Evolutionary conservation across 1,140 invertebrate genomes (phyloP).

Genomic region (Aphelinus atriplicis): DNA sequence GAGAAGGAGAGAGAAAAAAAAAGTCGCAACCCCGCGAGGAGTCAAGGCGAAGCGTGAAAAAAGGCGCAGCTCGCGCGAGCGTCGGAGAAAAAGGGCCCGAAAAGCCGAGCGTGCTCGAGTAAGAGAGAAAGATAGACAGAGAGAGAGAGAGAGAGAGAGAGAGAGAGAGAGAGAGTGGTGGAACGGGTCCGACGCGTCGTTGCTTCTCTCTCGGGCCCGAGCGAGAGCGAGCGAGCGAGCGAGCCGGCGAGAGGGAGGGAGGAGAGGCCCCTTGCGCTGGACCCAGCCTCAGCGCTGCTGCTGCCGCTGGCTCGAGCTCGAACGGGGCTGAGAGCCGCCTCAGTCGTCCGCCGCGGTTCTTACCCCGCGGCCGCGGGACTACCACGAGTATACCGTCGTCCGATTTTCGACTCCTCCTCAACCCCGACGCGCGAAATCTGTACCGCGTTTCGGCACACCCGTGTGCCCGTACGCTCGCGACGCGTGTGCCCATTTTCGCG

Average conservation of each 20-base stretch:
- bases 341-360: slow-evolving; percentile 61
- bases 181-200: slow-evolving; percentile 53
- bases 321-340: slow-evolving; percentile 52
- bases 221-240: slow-evolving; percentile 17
- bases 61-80: too few species aligned
- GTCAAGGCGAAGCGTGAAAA: too few species aligned
- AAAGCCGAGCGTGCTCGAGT: not conserved
- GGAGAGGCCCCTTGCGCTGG: slow-evolving; percentile 39
- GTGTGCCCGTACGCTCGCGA: too few species aligned
- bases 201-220: slow-evolving; percentile 48
- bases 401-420: too few species aligned
- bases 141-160: slow-evolving; percentile 22
- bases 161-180: slow-evolving; percentile 42
- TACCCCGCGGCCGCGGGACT: slow-evolving; percentile 52
- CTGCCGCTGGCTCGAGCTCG: slow-evolving; percentile 7
- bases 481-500: too few species aligned
- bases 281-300: slow-evolving; percentile 25
- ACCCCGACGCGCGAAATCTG: too few species aligned
- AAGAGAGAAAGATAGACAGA: slow-evolving; percentile 28
- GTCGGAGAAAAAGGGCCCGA: too few species aligned
- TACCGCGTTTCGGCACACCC: too few species aligned
- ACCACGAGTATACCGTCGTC: not conserved
- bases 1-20: slow-evolving; percentile 42
- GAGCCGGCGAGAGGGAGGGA: slow-evolving; percentile 17
- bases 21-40: slow-evolving; percentile 1